Evolutionary conservation across 2,797 vertebrate genomes (phyloP), one percentile per base, ranked within the genome.

Genomic region (Calcarius lapponicus): DNA sequence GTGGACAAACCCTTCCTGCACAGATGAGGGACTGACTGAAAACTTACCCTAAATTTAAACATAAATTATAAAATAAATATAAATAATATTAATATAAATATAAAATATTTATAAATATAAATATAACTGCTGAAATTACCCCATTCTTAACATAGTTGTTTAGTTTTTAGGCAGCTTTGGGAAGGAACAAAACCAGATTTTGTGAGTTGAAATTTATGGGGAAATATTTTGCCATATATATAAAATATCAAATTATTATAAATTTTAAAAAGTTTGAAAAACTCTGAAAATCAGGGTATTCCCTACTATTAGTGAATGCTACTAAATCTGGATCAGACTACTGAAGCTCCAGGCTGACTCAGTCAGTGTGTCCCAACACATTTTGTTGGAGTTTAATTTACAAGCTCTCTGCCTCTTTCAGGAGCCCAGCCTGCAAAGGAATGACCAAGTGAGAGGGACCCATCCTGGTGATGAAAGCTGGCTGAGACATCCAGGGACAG

Each of bases 1-100:
- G 85, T 54, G 94, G 90, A 94, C 82, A 94, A 87, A 93, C 58
- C 61, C 17, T 19, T 5, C 28, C 7, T 50, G 86, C 89, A 89
- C 13, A 62, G 83, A 75, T 13, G 51, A 88, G 56, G 51, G 62
- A 42, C 74, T 51, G 56, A 17, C 78, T 21, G 26, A 78, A 85
- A 93, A 54, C 64, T 38, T 20, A 18, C 6, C 34, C 32, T n/a
- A 34, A 67, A 29, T 14, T 40, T 20, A 38, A 60, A 38, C 17
- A 28, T 18, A 36, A 58, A 36, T 6, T 12, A 26, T 26, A 57
- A 11, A 57, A 17, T 50, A 28, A 10, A 10, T 16, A 26, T 50
- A 26, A 14, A 50, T 15, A 11, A 19, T 31, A 28, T 28, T 17
- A 10, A 26, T 50, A 16, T 50, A 28, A 10, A 10, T 26, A 26